Percentiles rank a stretch among this genome's conserved stretches.
Conservation (phyloP, 2,797 vertebrate species). For the Momotus momota region DNA sequence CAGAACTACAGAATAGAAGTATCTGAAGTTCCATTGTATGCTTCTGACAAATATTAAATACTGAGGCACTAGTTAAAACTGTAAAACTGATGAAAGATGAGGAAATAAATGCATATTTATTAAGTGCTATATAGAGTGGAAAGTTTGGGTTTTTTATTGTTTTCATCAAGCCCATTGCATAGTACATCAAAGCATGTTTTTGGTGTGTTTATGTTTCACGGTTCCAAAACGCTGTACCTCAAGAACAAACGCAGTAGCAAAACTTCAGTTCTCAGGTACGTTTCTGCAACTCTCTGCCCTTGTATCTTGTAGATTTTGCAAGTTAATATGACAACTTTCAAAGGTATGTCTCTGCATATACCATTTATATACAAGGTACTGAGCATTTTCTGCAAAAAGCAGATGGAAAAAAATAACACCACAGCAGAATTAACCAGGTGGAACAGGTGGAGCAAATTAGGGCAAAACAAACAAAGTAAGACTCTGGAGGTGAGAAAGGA, state of each 20-base stretch:
- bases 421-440: background rate
- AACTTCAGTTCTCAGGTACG: background rate
- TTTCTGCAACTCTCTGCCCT: background rate
- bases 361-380: background rate
- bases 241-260: background rate
- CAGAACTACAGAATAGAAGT: constrained; percentile 26
- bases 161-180: background rate
- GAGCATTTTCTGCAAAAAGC: background rate
- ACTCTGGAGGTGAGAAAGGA: background rate
- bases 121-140: background rate
- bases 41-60: constrained; percentile 24
- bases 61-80: constrained; percentile 43
- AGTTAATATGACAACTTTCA: background rate
- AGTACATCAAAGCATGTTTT: background rate
- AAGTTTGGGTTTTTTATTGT: background rate
- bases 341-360: background rate
- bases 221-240: background rate
- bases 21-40: constrained; percentile 19
- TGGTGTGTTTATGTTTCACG: background rate
- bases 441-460: background rate
- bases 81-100: constrained; percentile 43
- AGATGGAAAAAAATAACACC: background rate
- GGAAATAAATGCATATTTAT: constrained; percentile 71
- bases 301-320: background rate
- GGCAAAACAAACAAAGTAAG: accelerated